phyloP scores from a whole-genome alignment of 2,888 invertebrate species.

The Pycnomerus fuliginosus region DNA sequence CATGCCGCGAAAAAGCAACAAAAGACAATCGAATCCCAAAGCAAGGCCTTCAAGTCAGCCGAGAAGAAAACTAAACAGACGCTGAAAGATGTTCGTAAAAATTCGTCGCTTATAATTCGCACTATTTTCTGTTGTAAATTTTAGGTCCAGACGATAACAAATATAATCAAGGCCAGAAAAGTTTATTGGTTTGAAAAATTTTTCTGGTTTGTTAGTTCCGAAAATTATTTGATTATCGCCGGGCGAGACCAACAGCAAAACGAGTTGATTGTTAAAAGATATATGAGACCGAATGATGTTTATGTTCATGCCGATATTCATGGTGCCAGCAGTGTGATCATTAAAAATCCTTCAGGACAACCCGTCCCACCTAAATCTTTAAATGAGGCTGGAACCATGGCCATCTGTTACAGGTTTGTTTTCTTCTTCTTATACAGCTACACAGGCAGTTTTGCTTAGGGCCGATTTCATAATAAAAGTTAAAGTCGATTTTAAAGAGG shows the following conservation, averaged over 20 bases:
- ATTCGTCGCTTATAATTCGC: not conserved
- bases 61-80: constrained; percentile 93
- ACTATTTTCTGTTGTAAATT: constrained; percentile 2
- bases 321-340: constrained; percentile 88
- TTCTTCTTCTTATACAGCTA: not conserved
- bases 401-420: constrained; percentile 79
- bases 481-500: too few relatives aligned
- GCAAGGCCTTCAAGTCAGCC: constrained; percentile 93
- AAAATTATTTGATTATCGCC: constrained; percentile 91
- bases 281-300: constrained; percentile 79
- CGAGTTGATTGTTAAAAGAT: constrained; percentile 94
- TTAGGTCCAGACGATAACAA: constrained; percentile 73
- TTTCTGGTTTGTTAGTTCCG: constrained; percentile 96
- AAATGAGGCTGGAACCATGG: constrained; percentile 95
- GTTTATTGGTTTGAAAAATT: constrained; percentile 99
- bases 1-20: constrained; percentile 91
- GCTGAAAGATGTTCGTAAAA: constrained; percentile 73
- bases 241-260: constrained; percentile 98
- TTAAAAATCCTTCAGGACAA: constrained; percentile 76
- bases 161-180: constrained; percentile 91
- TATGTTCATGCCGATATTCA: constrained; percentile 97
- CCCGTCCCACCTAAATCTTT: constrained; percentile 92
- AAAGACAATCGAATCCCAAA: constrained; percentile 92
- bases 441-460: too few relatives aligned
- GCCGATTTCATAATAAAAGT: too few relatives aligned